Conservation (phyloP, 64 coral and sea anemone genomes). For the Acropora yongei region DNA sequence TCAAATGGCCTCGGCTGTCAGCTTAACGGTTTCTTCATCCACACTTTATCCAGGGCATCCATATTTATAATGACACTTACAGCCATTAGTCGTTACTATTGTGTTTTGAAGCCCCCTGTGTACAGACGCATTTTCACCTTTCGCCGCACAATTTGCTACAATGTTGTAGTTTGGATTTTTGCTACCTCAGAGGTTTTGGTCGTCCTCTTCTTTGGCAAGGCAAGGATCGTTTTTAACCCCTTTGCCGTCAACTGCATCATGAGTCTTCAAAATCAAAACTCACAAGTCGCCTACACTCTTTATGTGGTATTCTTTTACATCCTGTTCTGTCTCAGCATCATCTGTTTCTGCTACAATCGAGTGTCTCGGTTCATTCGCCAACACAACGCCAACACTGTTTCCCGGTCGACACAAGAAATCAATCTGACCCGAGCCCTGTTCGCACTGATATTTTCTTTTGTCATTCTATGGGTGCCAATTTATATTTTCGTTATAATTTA, state of each 20-base stretch:
- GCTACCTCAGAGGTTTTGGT: not conserved
- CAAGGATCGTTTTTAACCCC: not conserved
- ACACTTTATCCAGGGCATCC: not conserved
- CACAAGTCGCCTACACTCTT: not conserved
- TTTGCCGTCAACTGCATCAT: not conserved
- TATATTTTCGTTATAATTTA: not conserved
- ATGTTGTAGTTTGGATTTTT: slow-evolving; percentile 34
- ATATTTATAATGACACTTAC: slow-evolving; percentile 22
- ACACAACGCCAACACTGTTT: not conserved
- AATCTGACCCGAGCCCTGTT: not conserved
- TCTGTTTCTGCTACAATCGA: not conserved
- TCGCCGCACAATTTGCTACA: slow-evolving; percentile 22
- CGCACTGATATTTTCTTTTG: not conserved
- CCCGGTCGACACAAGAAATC: not conserved
- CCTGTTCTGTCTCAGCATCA: not conserved
- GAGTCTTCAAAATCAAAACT: not conserved
- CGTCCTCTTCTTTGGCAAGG: not conserved
- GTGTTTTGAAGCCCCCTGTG: not conserved
- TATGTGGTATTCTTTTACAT: not conserved
- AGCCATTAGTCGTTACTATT: slow-evolving; percentile 15
- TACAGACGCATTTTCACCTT: slow-evolving; percentile 25
- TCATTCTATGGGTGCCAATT: not conserved
- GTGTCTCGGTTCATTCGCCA: not conserved
- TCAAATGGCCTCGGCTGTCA: slow-evolving; percentile 4
- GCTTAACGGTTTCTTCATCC: not conserved